Evolutionary conservation across 2,888 invertebrate genomes (phyloP).

Genomic region (Hypsopygia costalis): DNA sequence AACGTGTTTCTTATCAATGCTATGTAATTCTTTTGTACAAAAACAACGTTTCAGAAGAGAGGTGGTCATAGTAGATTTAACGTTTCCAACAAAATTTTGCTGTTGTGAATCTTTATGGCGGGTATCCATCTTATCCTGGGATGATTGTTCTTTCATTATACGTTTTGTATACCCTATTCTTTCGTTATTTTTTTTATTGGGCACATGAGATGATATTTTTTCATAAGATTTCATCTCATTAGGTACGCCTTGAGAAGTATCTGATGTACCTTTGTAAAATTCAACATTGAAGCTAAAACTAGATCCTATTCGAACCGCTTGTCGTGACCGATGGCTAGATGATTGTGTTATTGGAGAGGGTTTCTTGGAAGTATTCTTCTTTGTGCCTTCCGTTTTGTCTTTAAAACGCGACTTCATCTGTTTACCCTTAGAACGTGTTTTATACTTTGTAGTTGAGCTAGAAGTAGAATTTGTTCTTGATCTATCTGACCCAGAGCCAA

Average conservation of each 20-base stretch:
- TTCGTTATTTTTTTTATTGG: background rate
- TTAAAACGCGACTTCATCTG: conserved; percentile 10
- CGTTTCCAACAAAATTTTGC: conserved; percentile 3
- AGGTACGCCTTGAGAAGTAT: background rate
- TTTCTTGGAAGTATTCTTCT: background rate
- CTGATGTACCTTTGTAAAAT: conserved; percentile 25
- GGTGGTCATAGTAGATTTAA: conserved; percentile 16
- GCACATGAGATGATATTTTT: no score
- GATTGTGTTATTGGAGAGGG: conserved; percentile 5
- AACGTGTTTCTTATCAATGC: background rate
- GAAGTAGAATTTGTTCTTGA: conserved; percentile 14
- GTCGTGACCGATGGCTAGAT: no score
- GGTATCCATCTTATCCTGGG: conserved; percentile 7
- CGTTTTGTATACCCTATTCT: background rate
- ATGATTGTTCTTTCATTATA: background rate
- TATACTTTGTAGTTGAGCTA: conserved; percentile 14
- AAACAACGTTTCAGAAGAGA: conserved; percentile 27
- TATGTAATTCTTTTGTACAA: conserved; percentile 24
- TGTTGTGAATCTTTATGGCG: conserved; percentile 16
- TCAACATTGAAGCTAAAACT: conserved; percentile 32
- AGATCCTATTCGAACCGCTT: conserved; percentile 33
- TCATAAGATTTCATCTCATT: background rate
- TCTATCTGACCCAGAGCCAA: conserved; percentile 18
- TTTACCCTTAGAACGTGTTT: conserved; percentile 12
- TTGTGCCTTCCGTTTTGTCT: conserved; percentile 2